Evolutionary conservation across 1,140 invertebrate genomes (phyloP).

Genomic region (Tribolium castaneum): DNA sequence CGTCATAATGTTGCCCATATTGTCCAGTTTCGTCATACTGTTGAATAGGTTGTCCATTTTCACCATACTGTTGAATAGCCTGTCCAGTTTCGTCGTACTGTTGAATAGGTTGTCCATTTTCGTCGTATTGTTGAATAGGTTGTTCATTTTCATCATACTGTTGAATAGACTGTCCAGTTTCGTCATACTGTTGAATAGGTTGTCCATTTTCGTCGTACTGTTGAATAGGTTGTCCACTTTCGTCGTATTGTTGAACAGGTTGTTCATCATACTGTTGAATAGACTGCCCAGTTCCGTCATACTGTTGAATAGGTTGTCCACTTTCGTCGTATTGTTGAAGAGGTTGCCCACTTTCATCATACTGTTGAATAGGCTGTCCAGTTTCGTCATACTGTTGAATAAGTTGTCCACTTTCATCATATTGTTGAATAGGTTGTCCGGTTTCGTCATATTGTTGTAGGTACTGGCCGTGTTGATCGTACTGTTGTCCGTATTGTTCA

Average conservation of each 20-base stretch:
- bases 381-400: conserved; percentile 48
- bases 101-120: conserved; percentile 34
- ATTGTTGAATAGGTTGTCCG: conserved; percentile 23
- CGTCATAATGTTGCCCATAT: conserved; percentile 37
- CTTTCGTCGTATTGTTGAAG: conserved; percentile 37
- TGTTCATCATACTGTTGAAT: background rate
- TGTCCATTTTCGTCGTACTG: conserved; percentile 42
- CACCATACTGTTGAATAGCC: conserved; percentile 29
- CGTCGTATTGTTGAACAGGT: background rate
- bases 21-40: conserved; percentile 39
- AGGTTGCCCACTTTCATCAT: conserved; percentile 32
- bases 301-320: conserved; percentile 25
- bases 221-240: background rate
- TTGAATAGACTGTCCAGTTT: background rate
- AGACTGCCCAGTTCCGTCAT: conserved; percentile 38
- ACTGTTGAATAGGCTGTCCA: conserved; percentile 50
- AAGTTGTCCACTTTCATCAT: conserved; percentile 38
- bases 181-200: conserved; percentile 35
- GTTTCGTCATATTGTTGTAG: conserved; percentile 38
- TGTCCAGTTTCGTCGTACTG: conserved; percentile 35
- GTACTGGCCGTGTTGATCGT: conserved; percentile 36
- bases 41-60: conserved; percentile 1
- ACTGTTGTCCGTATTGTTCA: conserved; percentile 21
- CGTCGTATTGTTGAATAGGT: conserved; percentile 24
- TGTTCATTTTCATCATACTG: background rate